Evolutionary conservation across 2,113 vertebrate genomes (phyloP).

Genomic region (Percina caprodes): DNA sequence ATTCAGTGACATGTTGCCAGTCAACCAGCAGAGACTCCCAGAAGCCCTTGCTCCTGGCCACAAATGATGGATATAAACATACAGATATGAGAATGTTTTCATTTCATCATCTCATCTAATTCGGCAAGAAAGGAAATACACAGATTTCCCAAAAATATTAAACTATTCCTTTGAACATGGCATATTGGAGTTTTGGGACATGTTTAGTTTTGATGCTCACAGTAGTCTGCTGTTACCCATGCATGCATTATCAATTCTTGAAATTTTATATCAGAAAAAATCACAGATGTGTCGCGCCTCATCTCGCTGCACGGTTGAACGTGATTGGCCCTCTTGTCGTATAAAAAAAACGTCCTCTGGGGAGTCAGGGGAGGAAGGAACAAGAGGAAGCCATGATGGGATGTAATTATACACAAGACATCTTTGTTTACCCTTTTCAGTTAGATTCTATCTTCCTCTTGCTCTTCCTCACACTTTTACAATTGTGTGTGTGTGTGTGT

Average conservation of each 20-base stretch:
- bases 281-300: slow-evolving; percentile 10
- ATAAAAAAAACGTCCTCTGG: background rate
- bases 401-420: slow-evolving; percentile 22
- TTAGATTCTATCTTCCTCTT: slow-evolving; percentile 9
- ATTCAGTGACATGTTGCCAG: background rate
- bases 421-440: slow-evolving; percentile 8
- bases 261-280: slow-evolving; percentile 2
- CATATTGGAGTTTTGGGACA: background rate
- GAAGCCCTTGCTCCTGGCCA: no score
- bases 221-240: background rate
- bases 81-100: background rate
- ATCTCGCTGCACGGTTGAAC: background rate
- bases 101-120: background rate
- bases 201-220: background rate
- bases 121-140: background rate
- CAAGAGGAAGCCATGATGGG: background rate
- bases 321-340: background rate
- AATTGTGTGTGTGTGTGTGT: background rate
- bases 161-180: background rate
- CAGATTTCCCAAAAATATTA: background rate
- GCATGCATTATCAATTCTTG: background rate
- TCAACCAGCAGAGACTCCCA: background rate
- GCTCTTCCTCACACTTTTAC: slow-evolving; percentile 1
- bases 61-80: background rate
- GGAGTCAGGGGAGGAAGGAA: background rate